These are phyloP conservation scores for Helarctos malayanus DNA, from an alignment of 2,797 vertebrate species.

Conservation along the genomic window DNA sequence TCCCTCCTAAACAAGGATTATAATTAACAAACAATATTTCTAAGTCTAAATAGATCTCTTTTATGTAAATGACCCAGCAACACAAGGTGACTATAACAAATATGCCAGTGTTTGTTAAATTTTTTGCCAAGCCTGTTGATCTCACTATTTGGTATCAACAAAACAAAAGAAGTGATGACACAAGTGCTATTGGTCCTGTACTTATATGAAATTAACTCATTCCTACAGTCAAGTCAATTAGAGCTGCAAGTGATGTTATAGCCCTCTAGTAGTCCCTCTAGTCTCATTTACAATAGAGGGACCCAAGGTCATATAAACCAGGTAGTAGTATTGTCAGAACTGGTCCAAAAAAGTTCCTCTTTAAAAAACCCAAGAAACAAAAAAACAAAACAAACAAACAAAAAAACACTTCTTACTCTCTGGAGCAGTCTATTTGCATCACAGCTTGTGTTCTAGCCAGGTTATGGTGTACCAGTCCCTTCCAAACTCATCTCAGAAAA, in stretches of 20 bases:
- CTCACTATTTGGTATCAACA: neutral
- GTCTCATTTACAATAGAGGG: neutral
- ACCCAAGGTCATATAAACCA: neutral
- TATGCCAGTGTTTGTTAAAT: neutral
- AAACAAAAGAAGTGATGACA: neutral
- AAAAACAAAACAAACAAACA: no score
- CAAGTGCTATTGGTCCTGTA: neutral
- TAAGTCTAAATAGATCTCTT: neutral
- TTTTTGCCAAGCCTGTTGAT: neutral
- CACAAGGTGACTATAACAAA: neutral
- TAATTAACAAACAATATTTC: neutral
- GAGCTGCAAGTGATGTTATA: neutral
- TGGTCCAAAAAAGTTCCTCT: neutral
- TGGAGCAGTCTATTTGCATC: neutral
- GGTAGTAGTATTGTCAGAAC: neutral
- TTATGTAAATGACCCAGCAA: neutral
- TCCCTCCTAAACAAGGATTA: neutral
- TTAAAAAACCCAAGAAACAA: neutral
- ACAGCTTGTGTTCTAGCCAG: neutral
- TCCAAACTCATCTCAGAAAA: neutral
- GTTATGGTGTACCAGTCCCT: neutral
- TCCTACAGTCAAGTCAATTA: neutral
- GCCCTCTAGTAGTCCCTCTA: neutral
- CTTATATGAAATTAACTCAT: neutral
- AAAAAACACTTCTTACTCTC: neutral